Conservation (phyloP, 1,140 invertebrate species). For the Bilobella aurantiaca region DNA sequence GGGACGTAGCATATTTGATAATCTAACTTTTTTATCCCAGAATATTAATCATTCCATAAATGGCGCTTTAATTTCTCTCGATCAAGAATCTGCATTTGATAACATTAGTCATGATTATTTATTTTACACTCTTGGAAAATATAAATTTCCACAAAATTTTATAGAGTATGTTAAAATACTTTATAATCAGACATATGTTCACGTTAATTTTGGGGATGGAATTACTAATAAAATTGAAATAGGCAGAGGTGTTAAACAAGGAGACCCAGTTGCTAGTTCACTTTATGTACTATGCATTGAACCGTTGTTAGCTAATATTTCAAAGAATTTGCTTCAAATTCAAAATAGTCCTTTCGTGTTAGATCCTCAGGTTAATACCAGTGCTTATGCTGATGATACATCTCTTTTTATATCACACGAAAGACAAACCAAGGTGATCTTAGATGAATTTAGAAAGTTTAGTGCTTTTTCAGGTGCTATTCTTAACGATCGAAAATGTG, state of each 20-base stretch:
- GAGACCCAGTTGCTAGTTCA: conserved; percentile 4
- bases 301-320: conserved; percentile 7
- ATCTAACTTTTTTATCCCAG: conserved; percentile 8
- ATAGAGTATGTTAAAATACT: conserved; percentile 6
- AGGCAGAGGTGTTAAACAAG: conserved; percentile 6
- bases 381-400: conserved; percentile 15
- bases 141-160: conserved; percentile 3
- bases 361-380: not conserved
- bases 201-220: not conserved
- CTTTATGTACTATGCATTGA: conserved; percentile 14
- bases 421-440: not conserved
- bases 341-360: not conserved
- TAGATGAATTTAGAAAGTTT: not conserved
- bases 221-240: not conserved
- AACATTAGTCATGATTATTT: conserved; percentile 4
- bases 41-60: not conserved
- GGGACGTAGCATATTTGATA: conserved; percentile 14
- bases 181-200: not conserved
- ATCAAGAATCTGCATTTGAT: conserved; percentile 16
- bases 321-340: not conserved
- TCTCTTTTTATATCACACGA: not conserved
- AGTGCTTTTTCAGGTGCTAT: not conserved
- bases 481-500: not conserved
- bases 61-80: conserved; percentile 7
- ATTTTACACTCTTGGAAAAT: not conserved